Percentiles rank a stretch among this genome's conserved stretches.
These are phyloP conservation scores for Diploscapter pachys DNA, from an alignment of 1,140 invertebrate genomes.

Conservation along the genomic window DNA sequence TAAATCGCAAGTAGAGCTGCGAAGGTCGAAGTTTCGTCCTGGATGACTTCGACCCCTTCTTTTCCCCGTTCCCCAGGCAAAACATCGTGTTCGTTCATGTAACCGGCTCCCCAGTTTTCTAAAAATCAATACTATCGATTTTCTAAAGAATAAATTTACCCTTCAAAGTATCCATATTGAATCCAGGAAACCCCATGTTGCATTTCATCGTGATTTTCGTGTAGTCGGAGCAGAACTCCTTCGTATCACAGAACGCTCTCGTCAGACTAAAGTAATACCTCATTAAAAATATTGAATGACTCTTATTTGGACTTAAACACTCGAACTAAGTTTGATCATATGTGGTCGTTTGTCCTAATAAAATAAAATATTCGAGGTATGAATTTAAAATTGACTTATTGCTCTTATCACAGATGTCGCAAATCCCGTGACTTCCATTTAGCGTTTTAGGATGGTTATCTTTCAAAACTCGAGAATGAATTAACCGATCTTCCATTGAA, in stretches of 20 bases:
- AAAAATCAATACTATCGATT: conserved; percentile 17
- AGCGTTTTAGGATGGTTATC: conserved; percentile 7
- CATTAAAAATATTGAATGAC: too few species aligned
- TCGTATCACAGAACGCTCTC: conserved; percentile 13
- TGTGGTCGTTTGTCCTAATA: too few species aligned
- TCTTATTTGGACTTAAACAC: too few species aligned
- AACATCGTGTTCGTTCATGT: conserved; percentile 48
- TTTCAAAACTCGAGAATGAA: conserved; percentile 29
- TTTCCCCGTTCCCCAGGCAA: conserved; percentile 42
- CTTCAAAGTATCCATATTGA: conserved; percentile 11
- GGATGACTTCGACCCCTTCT: conserved; percentile 69
- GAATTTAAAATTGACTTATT: too few species aligned
- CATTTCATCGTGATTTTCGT: conserved; percentile 14
- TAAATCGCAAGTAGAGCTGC: conserved; percentile 96
- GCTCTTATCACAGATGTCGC: conserved; percentile 16
- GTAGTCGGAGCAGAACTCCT: conserved; percentile 8
- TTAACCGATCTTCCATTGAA: conserved; percentile 51
- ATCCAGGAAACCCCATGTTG: conserved; percentile 16
- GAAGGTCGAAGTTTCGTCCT: conserved; percentile 89
- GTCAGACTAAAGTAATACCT: background rate
- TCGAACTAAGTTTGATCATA: too few species aligned
- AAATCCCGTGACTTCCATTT: background rate
- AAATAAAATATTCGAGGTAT: too few species aligned
- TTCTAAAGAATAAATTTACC: conserved; percentile 19
- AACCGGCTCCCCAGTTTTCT: conserved; percentile 47